Evolutionary conservation across 2,113 vertebrate genomes (phyloP), one percentile per base, ranked within the genome.

Genomic region (Lagenorhynchus albirostris): DNA sequence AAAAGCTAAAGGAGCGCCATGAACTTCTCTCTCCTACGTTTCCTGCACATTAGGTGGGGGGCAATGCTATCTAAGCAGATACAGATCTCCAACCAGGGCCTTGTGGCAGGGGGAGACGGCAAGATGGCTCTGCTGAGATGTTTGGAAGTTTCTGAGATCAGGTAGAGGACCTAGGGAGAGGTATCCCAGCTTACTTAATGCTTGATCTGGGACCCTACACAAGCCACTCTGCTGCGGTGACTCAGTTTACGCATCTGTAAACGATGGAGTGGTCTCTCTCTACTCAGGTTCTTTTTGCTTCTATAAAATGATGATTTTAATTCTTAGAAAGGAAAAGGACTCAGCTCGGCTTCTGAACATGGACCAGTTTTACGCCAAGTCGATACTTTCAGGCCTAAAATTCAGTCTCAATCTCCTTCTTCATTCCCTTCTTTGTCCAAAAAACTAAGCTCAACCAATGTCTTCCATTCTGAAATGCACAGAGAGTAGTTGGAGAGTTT

Each of bases 171-270:
- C 6, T 6, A 70, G 21, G 4, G 50, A 50, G 55, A 71, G 55
- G 73, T 44, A 21, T 0, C 3, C 20, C 1, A 2, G 81, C 20
- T 76, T 76, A 36, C 50, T 53, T 20, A 47, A 11, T 3, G 26
- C 55, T 65, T 31, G 53, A 60, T 80, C 58, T 67, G 21, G 33
- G 79, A 76, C 18, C 58, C 3, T 33, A 25, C 10, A 15, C 26
- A 6, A 62, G 38, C 36, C 31, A 8, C 11, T 8, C 20, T 2
- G 8, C 9, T 44, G 21, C 0, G 0, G 20, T 36, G 58, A 26
- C 74, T 94, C 80, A 63, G 58, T 87, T 95, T 80, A 83, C 38
- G 23, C 55, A 58, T n/a, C 80, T 71, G 33, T 76, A 86, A 81
- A 81, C 4, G 12, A 60, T 3, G 44, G 60, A 8, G 18, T 38